A percentile compares a stretch with the other conserved stretches of the same genome.
Evolutionary conservation across 2,113 vertebrate genomes (phyloP).

Genomic region (Nestor notabilis): DNA sequence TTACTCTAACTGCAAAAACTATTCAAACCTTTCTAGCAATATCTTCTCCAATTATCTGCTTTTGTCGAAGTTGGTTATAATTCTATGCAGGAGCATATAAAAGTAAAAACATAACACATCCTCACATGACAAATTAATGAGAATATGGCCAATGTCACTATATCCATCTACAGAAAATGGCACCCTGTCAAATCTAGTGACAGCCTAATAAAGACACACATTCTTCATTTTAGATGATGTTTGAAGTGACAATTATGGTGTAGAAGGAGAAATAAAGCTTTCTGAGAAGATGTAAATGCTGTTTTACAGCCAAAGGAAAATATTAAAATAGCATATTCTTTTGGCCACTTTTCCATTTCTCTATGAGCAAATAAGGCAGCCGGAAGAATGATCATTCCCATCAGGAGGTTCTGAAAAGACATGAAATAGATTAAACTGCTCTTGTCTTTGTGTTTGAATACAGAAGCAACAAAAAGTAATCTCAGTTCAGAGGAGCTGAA

Average conservation of each 20-base stretch:
- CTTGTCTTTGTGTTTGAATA: conserved; percentile 55
- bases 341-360: not conserved
- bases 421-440: conserved; percentile 38
- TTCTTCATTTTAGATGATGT: not conserved
- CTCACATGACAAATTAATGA: not conserved
- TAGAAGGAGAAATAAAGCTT: not conserved
- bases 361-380: conserved; percentile 4
- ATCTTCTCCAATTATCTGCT: not conserved
- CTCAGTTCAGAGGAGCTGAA: conserved; percentile 52
- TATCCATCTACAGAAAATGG: not conserved
- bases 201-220: not conserved
- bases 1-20: not conserved
- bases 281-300: not conserved
- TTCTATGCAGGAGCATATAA: not conserved
- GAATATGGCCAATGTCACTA: not conserved
- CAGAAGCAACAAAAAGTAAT: conserved; percentile 64
- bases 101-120: not conserved
- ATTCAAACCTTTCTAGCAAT: not conserved
- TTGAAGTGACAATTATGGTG: not conserved
- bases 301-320: not conserved
- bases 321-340: not conserved
- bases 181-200: not conserved
- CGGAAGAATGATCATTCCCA: conserved; percentile 34
- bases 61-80: not conserved
- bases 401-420: conserved; percentile 30